Conservation (phyloP, 2,113 vertebrate genomes). For the Crotalus viridis region DNA sequence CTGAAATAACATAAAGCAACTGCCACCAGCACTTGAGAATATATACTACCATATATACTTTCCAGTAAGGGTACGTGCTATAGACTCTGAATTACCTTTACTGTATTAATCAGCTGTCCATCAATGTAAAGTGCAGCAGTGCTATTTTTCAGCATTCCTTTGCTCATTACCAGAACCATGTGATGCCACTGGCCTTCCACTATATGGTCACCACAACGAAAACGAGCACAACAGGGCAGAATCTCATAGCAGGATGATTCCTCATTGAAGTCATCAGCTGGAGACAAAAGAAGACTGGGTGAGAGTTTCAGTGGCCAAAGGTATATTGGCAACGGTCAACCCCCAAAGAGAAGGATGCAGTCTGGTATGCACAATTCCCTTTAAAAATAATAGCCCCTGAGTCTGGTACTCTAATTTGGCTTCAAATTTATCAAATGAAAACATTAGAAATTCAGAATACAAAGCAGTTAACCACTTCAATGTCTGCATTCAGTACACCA, state of each 20-base stretch:
- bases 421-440: neutral
- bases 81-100: slow-evolving; percentile 79
- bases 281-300: slow-evolving; percentile 42
- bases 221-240: slow-evolving; percentile 93
- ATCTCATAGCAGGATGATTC: slow-evolving; percentile 97
- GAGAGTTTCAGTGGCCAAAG: neutral
- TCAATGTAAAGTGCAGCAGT: slow-evolving; percentile 92
- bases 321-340: neutral
- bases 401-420: neutral
- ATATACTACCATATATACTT: neutral
- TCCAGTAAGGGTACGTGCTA: neutral
- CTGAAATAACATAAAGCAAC: neutral
- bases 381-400: neutral
- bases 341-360: neutral
- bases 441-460: neutral
- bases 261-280: slow-evolving; percentile 93
- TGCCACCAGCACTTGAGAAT: neutral
- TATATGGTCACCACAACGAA: slow-evolving; percentile 93
- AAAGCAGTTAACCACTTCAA: neutral
- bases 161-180: slow-evolving; percentile 95
- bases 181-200: slow-evolving; percentile 98
- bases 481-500: neutral
- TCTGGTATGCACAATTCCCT: neutral
- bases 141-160: slow-evolving; percentile 98
- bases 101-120: slow-evolving; percentile 89